Conservation (phyloP, 2,113 vertebrate genomes). For the Vidua macroura region DNA sequence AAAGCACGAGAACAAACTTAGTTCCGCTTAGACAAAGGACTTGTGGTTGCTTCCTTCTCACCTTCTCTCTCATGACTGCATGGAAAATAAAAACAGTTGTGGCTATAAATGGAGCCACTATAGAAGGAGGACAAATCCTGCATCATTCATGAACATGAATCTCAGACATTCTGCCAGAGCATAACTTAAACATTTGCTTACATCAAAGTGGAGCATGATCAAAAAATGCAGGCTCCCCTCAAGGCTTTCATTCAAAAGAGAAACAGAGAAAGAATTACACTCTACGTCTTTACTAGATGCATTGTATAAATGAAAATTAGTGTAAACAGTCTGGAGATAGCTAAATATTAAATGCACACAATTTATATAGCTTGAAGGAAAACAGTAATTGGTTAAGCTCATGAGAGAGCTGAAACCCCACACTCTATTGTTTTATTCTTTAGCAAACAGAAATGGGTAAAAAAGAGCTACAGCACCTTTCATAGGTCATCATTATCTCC, state of each 20-base stretch:
- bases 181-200: conserved; percentile 70
- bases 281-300: conserved; percentile 44
- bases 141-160: conserved; percentile 58
- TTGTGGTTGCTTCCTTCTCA: background rate
- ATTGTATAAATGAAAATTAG: conserved; percentile 68
- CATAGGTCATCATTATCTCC: background rate
- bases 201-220: conserved; percentile 62
- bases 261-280: conserved; percentile 12
- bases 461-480: background rate
- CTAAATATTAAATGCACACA: conserved; percentile 60
- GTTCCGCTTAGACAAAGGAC: background rate
- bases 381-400: conserved; percentile 59
- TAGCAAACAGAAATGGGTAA: background rate
- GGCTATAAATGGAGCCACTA: conserved; percentile 41
- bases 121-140: conserved; percentile 40
- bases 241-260: conserved; percentile 56
- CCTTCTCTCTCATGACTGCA: background rate
- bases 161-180: conserved; percentile 54
- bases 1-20: background rate
- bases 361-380: conserved; percentile 61
- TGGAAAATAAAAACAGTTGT: conserved; percentile 1
- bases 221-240: conserved; percentile 58
- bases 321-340: conserved; percentile 70
- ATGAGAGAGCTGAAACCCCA: background rate
- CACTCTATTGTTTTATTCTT: conserved; percentile 12